Evolutionary conservation across 2,113 vertebrate species (phyloP).

Genomic region (Machaerirhynchus nigripectus): DNA sequence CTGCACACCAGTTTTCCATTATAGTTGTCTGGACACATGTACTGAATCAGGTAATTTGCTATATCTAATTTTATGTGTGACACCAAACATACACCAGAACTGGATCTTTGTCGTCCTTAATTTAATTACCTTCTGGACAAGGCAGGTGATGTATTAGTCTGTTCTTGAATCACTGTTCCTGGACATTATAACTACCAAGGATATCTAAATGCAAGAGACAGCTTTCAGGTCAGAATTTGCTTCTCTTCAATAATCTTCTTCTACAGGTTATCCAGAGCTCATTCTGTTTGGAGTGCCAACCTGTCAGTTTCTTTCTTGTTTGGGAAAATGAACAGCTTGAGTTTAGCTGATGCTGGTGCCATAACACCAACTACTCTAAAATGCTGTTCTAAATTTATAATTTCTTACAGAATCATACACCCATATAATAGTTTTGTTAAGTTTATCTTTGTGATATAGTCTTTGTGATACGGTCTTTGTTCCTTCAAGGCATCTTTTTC

Average conservation of each 20-base stretch:
- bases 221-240: background rate
- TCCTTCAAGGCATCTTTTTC: background rate
- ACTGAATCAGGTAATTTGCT: slow-evolving; percentile 57
- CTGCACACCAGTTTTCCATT: background rate
- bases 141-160: slow-evolving; percentile 54
- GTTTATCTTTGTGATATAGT: background rate
- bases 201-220: background rate
- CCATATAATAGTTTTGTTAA: background rate
- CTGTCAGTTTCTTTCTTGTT: background rate
- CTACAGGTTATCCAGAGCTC: background rate
- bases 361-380: background rate
- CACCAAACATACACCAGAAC: slow-evolving; percentile 12
- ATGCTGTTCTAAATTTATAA: background rate
- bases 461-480: background rate
- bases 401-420: background rate
- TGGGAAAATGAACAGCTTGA: background rate
- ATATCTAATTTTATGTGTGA: slow-evolving; percentile 34
- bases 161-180: slow-evolving; percentile 14
- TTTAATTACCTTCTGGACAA: slow-evolving; percentile 57
- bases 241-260: background rate
- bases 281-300: background rate
- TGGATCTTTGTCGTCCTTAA: slow-evolving; percentile 45
- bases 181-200: background rate
- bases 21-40: background rate
- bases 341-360: background rate